phyloP scores from a whole-genome alignment of 2,113 vertebrate species.

The Hystrix cristata region DNA sequence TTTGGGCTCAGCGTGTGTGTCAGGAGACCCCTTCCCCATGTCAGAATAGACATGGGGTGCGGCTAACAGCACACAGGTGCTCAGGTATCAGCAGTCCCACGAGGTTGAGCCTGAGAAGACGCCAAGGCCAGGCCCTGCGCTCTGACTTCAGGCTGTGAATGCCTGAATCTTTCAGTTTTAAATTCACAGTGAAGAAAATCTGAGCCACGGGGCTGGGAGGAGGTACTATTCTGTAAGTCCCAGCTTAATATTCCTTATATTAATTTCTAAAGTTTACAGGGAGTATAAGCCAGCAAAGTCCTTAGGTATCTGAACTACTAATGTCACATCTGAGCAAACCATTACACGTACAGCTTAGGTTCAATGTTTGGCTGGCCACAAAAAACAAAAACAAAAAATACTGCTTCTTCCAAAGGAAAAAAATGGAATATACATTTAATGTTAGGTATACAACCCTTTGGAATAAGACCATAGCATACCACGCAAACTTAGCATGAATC shows the following conservation, averaged over 20 bases:
- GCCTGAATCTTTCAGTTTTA: neutral
- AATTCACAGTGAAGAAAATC: neutral
- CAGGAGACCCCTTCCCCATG: neutral
- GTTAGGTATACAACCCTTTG: neutral
- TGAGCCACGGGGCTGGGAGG: neutral
- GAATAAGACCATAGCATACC: neutral
- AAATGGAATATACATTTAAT: neutral
- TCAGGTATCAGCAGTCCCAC: neutral
- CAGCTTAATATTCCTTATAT: slow-evolving; percentile 5
- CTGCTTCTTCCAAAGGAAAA: neutral
- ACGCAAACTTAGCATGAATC: neutral
- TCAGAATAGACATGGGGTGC: neutral
- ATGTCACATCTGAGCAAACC: slow-evolving; percentile 3
- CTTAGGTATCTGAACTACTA: neutral
- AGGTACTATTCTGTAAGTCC: slow-evolving; percentile 2
- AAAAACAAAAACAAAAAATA: neutral
- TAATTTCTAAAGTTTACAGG: neutral
- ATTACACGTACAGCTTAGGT: neutral
- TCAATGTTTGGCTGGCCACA: neutral
- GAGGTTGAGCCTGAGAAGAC: neutral
- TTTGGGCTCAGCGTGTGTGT: neutral
- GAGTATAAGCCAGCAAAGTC: slow-evolving; percentile 55
- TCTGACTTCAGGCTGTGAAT: neutral
- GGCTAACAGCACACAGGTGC: neutral
- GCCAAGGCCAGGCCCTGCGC: neutral